Evolutionary conservation across 2,113 vertebrate species (phyloP).

Genomic region (Tetrao urogallus): DNA sequence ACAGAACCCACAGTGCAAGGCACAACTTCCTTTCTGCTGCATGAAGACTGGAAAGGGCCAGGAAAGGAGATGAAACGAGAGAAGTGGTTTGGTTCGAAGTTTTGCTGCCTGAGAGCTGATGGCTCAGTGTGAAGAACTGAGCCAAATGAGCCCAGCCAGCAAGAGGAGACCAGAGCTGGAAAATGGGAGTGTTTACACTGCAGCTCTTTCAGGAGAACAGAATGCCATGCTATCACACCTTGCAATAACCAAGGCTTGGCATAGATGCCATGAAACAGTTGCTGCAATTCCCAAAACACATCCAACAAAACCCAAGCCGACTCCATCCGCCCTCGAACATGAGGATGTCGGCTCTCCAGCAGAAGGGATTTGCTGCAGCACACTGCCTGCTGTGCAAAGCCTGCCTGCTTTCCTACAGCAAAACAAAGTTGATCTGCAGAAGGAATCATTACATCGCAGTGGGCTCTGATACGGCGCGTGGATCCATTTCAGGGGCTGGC

Average conservation of each 20-base stretch:
- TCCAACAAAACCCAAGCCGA: background rate
- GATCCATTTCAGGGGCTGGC: background rate
- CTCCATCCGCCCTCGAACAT: no score
- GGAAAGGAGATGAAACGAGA: background rate
- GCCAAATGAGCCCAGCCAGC: background rate
- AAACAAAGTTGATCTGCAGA: background rate
- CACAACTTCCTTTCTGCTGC: background rate
- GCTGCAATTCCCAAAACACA: background rate
- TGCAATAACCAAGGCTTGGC: background rate
- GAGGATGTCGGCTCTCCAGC: background rate
- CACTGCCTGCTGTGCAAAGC: background rate
- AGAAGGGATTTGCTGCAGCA: background rate
- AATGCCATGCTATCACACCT: background rate
- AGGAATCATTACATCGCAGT: background rate
- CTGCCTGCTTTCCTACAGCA: background rate
- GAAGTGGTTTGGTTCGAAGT: background rate
- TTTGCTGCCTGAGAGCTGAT: background rate
- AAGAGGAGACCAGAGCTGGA: background rate
- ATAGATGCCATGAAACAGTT: background rate
- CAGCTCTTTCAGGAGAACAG: accelerated
- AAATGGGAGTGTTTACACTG: background rate
- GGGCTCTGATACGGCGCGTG: background rate
- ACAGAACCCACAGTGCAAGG: background rate
- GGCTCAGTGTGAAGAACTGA: background rate
- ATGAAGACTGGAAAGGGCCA: background rate